Evolutionary conservation across 2,888 invertebrate genomes (phyloP).

Genomic region (Taenaris catops): DNA sequence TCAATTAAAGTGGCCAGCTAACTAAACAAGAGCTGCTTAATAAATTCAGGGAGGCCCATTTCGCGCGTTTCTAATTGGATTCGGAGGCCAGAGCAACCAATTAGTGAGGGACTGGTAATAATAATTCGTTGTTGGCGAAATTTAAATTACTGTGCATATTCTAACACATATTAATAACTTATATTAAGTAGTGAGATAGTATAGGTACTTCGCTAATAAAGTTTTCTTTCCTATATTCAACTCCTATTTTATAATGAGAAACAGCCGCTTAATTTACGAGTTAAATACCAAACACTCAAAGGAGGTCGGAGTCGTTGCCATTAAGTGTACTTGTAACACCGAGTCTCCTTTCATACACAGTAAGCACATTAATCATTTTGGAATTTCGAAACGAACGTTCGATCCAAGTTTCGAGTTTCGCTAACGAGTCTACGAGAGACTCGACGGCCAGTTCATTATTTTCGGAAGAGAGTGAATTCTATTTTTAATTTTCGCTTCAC

Average conservation of each 20-base stretch:
- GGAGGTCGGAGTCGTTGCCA: neutral
- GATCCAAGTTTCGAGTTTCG: conserved; percentile 46
- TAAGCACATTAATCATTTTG: conserved; percentile 55
- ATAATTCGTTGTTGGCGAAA: conserved; percentile 2
- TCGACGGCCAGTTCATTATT: conserved; percentile 66
- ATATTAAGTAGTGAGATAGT: too few species aligned
- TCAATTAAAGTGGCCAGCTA: conserved; percentile 62
- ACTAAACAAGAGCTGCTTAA: conserved; percentile 62
- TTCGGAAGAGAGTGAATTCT: conserved; percentile 53
- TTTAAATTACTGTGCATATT: too few species aligned
- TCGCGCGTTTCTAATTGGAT: conserved; percentile 62
- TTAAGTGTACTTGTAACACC: conserved; percentile 20
- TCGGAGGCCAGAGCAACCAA: conserved; percentile 57
- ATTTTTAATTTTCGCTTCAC: conserved; percentile 43
- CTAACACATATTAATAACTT: too few species aligned
- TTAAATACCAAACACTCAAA: too few species aligned
- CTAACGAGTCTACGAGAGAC: conserved; percentile 61
- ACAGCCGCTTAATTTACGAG: too few species aligned
- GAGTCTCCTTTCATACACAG: conserved; percentile 34
- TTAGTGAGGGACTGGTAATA: conserved; percentile 49
- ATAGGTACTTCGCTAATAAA: too few species aligned
- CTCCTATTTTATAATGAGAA: too few species aligned
- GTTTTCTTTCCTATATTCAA: too few species aligned
- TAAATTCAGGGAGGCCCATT: conserved; percentile 59
- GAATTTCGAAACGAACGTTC: conserved; percentile 39